Base-by-base conservation (phyloP, 2,797 vertebrate genomes). In the Poecilia picta region DNA sequence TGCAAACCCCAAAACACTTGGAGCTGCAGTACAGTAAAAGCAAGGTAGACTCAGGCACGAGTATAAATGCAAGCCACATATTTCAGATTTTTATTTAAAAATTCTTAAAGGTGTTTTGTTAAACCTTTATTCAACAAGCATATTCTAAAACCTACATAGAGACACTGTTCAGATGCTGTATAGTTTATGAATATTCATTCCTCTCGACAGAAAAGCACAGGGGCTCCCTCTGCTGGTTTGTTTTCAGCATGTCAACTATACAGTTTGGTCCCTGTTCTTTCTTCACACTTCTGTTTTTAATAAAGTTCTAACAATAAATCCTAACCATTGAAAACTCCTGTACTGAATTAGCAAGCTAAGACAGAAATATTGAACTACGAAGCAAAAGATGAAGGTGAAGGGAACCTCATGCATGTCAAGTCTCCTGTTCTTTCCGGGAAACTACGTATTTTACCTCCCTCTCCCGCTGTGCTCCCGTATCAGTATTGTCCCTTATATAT, bases 161-260 rank as follows among this genome's bases (percentile, higher is more conserved):
- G 75, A 85, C 74, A 64, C 53, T 36, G 36, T 70, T 70, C 62
- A 66, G 33, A 33, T 68, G 53, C 64, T 55, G 47, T 73, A 62
- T 73, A 70, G 46, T 79, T 45, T 28, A 55, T 23, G 73, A 49
- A 83, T 77, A 77, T 85, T 73, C 71, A 25, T 55, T 88, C 86
- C 71, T 81, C 36, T 68, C 25, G 1, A 46, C 16, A 80, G 66
- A 23, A 62, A 77, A 83, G 85, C 71, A 79, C 87, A 78, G 33
- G 64, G 75, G 89, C 92, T 80, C 93, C 92, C 92, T 89, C 93
- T 94, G 80, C 78, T 90, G 92, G 89, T 36, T 28, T 73, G 7
- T 72, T n/a, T 33, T 25, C 81, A 55, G 20, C 31, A 43, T 31
- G 73, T 2, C 41, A 16, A 5, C 62, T 20, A 18, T 64, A 39